phyloP scores from a whole-genome alignment of 2,888 invertebrate species.

The Stenotaenia linearis region DNA sequence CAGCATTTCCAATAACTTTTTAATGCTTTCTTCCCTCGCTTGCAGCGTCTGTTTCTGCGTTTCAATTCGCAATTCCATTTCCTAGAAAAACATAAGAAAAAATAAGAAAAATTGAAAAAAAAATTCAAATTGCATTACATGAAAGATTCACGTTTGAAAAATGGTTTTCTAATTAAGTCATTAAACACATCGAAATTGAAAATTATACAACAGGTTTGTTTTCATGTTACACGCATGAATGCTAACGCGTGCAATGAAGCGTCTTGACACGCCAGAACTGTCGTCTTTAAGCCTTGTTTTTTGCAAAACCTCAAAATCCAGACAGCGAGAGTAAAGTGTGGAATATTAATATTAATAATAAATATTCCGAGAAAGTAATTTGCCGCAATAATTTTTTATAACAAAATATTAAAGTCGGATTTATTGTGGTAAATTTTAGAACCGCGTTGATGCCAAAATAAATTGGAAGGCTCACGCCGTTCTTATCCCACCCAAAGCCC shows the following conservation, averaged over 20 bases:
- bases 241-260: background rate
- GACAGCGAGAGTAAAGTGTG: background rate
- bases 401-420: too few relatives aligned
- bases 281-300: background rate
- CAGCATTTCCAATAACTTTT: slow-evolving; percentile 96
- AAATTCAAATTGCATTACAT: background rate
- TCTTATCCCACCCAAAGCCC: background rate
- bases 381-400: too few relatives aligned
- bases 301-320: background rate
- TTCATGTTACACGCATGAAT: too few relatives aligned
- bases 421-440: too few relatives aligned
- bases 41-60: slow-evolving; percentile 96
- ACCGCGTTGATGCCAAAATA: too few relatives aligned
- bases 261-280: background rate
- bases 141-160: background rate
- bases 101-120: slow-evolving; percentile 35
- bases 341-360: background rate
- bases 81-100: slow-evolving; percentile 54
- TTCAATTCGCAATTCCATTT: slow-evolving; percentile 91
- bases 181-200: background rate
- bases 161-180: background rate
- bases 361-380: too few relatives aligned
- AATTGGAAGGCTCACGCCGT: too few relatives aligned
- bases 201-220: background rate
- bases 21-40: slow-evolving; percentile 95